Conservation (phyloP, 2,888 invertebrate genomes). For the Trissoscelio sp. region DNA sequence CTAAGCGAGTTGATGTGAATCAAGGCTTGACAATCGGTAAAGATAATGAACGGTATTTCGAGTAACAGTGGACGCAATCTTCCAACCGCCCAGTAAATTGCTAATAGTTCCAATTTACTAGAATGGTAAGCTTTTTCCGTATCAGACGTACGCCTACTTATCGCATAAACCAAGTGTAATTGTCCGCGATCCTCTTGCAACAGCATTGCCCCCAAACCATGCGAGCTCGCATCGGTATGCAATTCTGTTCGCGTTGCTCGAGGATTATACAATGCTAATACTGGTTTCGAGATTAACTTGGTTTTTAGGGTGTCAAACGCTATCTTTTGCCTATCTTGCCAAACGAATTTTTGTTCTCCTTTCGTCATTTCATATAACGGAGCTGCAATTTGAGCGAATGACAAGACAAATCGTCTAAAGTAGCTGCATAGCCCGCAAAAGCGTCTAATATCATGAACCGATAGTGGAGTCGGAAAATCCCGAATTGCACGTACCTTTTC, state of each 20-base stretch:
- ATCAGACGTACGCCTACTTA: conserved; percentile 62
- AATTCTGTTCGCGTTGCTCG: conserved; percentile 4
- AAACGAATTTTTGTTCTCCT: conserved; percentile 10
- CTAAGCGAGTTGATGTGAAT: conserved; percentile 70
- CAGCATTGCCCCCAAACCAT: conserved; percentile 7
- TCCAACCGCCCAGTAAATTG: conserved; percentile 49
- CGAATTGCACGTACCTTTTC: conserved; percentile 63
- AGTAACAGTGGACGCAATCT: conserved; percentile 55
- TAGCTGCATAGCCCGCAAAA: conserved; percentile 56
- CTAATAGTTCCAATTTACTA: conserved; percentile 34
- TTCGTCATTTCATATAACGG: conserved; percentile 2
- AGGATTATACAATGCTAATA: conserved; percentile 8
- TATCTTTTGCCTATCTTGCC: background rate
- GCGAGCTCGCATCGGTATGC: conserved; percentile 1
- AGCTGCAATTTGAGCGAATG: conserved; percentile 19
- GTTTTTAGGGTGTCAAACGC: conserved; percentile 17
- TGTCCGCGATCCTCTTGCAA: conserved; percentile 67
- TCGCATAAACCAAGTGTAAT: conserved; percentile 69
- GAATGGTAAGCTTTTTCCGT: conserved; percentile 66
- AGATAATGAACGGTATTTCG: background rate
- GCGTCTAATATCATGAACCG: conserved; percentile 50
- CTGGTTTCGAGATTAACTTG: background rate
- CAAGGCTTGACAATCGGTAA: conserved; percentile 70
- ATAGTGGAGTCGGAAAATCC: conserved; percentile 12
- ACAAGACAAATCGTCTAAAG: conserved; percentile 54